phyloP scores from a whole-genome alignment of 2,797 vertebrate species.

The Fratercula arctica region DNA sequence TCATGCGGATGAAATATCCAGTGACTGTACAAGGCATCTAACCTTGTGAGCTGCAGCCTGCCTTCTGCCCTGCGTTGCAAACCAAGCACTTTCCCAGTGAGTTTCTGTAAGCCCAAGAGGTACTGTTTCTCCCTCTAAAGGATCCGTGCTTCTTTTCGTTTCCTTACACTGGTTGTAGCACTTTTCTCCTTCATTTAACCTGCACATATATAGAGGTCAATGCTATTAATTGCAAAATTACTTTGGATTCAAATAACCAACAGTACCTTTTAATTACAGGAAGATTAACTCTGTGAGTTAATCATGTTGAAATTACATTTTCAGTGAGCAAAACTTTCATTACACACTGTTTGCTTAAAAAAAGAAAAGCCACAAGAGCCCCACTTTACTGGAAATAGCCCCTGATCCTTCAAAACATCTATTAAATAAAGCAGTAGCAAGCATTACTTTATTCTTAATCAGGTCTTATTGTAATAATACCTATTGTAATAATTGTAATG shows the following conservation, averaged over 20 bases:
- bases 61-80: neutral
- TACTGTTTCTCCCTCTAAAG: neutral
- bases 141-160: neutral
- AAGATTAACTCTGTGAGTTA: neutral
- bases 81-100: neutral
- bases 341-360: neutral
- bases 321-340: neutral
- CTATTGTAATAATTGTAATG: neutral
- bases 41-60: neutral
- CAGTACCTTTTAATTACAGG: neutral
- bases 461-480: neutral
- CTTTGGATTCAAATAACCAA: neutral
- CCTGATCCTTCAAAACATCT: neutral
- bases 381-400: neutral
- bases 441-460: neutral
- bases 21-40: neutral
- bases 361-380: neutral
- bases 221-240: neutral
- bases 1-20: neutral
- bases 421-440: neutral
- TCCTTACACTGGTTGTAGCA: neutral
- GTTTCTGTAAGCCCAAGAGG: neutral
- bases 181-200: constrained; percentile 8
- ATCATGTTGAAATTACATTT: neutral
- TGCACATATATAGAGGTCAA: neutral